A percentile compares a stretch with the other conserved stretches of the same genome.
Conservation (phyloP, 2,113 vertebrate species). For the Megalops atlanticus region DNA sequence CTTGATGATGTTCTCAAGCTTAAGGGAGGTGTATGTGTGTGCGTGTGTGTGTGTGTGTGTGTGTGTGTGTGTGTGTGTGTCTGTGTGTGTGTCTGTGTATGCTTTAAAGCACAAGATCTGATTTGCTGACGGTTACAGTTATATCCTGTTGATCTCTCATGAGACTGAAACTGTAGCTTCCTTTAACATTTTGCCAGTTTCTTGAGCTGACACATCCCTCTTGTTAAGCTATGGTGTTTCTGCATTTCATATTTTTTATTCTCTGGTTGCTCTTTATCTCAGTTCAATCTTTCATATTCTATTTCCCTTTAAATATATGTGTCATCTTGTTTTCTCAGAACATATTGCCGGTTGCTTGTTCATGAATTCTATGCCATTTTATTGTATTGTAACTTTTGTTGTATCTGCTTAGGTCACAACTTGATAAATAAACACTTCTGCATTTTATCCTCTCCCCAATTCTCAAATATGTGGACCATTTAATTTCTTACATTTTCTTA, state of each 20-base stretch:
- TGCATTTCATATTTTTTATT: background rate
- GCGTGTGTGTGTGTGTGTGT: background rate
- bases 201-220: background rate
- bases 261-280: background rate
- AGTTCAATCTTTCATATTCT: background rate
- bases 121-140: conserved; percentile 14
- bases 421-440: background rate
- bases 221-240: too few species aligned
- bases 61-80: background rate
- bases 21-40: background rate
- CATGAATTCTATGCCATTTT: background rate
- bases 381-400: background rate
- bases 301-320: background rate
- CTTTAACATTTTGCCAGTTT: background rate
- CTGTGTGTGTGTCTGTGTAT: background rate
- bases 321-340: background rate
- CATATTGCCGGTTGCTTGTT: background rate
- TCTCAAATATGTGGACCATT: background rate
- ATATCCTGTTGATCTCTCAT: background rate
- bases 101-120: background rate
- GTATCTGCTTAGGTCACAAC: background rate
- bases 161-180: conserved; percentile 21
- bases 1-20: background rate
- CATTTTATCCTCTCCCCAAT: background rate
- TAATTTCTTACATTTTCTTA: background rate